phyloP scores from a whole-genome alignment of 2,888 invertebrate species.

The Pristionchus mayeri region DNA sequence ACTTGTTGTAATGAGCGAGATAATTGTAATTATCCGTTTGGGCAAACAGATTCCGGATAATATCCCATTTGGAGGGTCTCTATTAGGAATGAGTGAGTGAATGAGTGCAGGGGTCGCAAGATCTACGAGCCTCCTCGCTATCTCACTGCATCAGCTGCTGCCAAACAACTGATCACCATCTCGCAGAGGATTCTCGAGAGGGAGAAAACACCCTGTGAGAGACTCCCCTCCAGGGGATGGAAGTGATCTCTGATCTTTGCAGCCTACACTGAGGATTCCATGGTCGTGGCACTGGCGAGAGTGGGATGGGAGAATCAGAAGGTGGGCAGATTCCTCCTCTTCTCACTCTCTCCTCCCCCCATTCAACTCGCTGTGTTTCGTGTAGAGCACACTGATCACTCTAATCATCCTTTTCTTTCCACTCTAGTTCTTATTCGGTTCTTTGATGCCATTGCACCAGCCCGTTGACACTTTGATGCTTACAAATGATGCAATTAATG shows the following conservation, averaged over 20 bases:
- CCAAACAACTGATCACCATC: slow-evolving; percentile 87
- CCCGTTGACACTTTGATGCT: background rate
- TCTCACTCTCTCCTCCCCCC: background rate
- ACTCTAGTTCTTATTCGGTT: background rate
- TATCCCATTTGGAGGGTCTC: background rate
- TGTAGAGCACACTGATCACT: background rate
- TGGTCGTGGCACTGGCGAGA: slow-evolving; percentile 90
- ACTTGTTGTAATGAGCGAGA: too few species aligned
- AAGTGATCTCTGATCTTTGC: slow-evolving; percentile 55
- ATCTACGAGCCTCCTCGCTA: slow-evolving; percentile 94
- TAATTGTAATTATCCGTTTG: too few species aligned
- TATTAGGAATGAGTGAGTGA: background rate
- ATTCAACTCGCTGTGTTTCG: background rate
- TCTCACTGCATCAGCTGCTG: slow-evolving; percentile 92
- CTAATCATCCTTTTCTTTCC: background rate
- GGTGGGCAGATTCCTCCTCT: slow-evolving; percentile 50
- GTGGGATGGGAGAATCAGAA: slow-evolving; percentile 88
- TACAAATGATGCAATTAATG: background rate
- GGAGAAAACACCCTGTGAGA: slow-evolving; percentile 54
- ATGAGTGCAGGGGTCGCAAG: slow-evolving; percentile 82
- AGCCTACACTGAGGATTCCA: slow-evolving; percentile 80
- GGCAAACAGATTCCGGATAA: too few species aligned
- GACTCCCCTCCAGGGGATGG: too few species aligned
- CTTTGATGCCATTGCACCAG: slow-evolving; percentile 16
- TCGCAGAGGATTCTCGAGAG: slow-evolving; percentile 77